Percentiles rank a stretch among this genome's conserved stretches.
Conservation (phyloP, 2,113 vertebrate species). For the Glareola pratincola region DNA sequence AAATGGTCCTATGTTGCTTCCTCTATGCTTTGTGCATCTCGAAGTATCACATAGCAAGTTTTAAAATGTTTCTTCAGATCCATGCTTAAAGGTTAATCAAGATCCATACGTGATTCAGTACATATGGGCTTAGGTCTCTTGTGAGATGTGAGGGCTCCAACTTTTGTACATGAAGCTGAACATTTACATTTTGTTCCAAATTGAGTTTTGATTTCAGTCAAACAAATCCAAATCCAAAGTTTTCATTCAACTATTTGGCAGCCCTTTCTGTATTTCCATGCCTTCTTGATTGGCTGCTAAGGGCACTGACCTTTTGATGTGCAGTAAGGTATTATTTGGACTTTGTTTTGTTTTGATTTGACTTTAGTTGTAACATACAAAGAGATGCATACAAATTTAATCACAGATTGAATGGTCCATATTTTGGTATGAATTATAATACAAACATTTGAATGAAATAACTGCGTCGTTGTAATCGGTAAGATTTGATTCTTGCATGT, state of each 20-base stretch:
- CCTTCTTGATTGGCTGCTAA: slow-evolving; percentile 2
- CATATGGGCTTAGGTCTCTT: slow-evolving; percentile 14
- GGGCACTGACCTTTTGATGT: neutral
- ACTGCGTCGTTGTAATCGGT: neutral
- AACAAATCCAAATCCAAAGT: slow-evolving; percentile 7
- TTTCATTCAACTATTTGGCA: slow-evolving; percentile 50
- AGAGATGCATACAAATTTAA: neutral
- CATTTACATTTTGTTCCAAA: slow-evolving; percentile 41
- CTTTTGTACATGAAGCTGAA: slow-evolving; percentile 31
- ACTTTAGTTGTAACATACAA: neutral
- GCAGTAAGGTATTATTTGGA: slow-evolving; percentile 2
- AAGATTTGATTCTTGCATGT: neutral
- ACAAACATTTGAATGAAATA: neutral
- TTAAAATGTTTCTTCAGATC: neutral
- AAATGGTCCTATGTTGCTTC: neutral
- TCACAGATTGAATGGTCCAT: neutral
- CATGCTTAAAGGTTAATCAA: neutral
- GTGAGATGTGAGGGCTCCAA: slow-evolving; percentile 5
- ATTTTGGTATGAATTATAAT: neutral
- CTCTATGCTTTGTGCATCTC: neutral
- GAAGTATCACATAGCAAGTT: neutral
- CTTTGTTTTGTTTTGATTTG: neutral
- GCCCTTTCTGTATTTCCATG: neutral
- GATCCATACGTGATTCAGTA: neutral
- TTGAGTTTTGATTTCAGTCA: slow-evolving; percentile 42